phyloP scores from a whole-genome alignment of 1,140 invertebrate species.

The Triops cancriformis region DNA sequence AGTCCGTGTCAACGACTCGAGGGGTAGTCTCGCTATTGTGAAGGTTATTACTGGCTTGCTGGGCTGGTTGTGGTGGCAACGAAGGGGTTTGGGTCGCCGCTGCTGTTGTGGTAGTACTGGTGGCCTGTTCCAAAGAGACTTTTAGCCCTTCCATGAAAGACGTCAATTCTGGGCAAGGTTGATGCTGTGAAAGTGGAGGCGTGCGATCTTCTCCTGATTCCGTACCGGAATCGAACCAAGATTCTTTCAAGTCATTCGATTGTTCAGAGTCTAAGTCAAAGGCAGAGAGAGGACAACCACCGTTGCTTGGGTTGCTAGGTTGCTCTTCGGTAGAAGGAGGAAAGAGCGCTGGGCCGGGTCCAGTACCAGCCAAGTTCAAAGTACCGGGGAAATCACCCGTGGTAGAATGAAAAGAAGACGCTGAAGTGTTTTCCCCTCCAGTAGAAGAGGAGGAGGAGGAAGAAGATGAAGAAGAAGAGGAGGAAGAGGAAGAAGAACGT shows the following conservation, averaged over 20 bases:
- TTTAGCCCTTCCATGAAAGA: conserved; percentile 37
- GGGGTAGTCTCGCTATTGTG: conserved; percentile 22
- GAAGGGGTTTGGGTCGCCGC: too few species aligned
- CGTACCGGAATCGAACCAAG: conserved; percentile 51
- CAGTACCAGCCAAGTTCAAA: background rate
- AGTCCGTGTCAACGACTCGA: conserved; percentile 38
- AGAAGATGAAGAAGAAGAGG: conserved; percentile 11
- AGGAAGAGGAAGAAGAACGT: conserved; percentile 21
- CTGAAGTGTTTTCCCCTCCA: background rate
- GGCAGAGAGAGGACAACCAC: background rate
- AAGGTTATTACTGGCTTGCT: background rate
- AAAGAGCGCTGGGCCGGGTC: background rate
- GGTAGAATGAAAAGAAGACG: conserved; percentile 5
- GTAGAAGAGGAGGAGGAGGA: background rate
- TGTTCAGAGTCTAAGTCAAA: background rate
- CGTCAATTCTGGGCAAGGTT: conserved; percentile 32
- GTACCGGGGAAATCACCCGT: background rate
- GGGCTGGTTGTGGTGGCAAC: conserved; percentile 20
- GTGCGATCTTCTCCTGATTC: conserved; percentile 54
- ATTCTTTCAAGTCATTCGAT: conserved; percentile 29
- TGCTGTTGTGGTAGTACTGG: background rate
- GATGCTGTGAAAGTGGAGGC: conserved; percentile 20
- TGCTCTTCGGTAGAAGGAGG: background rate
- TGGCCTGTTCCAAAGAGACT: conserved; percentile 32
- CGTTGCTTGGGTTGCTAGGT: conserved; percentile 32